A percentile compares a stretch with the other conserved stretches of the same genome.
Evolutionary conservation across 37 sponge, comb jelly and placozoan genomes (phyloP).

Genomic region (Tethya wilhelma): DNA sequence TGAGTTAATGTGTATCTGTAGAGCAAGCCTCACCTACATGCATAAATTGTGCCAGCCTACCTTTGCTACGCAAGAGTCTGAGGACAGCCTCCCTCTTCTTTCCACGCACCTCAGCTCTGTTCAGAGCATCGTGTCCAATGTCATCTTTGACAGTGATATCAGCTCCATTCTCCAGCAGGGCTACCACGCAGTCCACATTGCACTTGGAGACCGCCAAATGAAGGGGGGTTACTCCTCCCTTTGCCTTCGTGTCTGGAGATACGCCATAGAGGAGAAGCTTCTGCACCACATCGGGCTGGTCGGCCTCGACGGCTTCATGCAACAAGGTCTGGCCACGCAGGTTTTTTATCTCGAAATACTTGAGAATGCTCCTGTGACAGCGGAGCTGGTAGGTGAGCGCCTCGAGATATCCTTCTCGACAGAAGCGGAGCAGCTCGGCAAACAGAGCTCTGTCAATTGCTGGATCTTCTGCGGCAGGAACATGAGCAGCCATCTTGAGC

Average conservation of each 20-base stretch:
- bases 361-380: slow-evolving; percentile 38
- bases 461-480: slow-evolving; percentile 27
- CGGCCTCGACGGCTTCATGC: slow-evolving; percentile 83
- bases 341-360: slow-evolving; percentile 16
- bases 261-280: slow-evolving; percentile 60
- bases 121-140: slow-evolving; percentile 38
- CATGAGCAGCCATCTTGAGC: slow-evolving; percentile 47
- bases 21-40: not conserved
- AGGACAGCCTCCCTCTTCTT: slow-evolving; percentile 61
- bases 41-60: slow-evolving; percentile 23
- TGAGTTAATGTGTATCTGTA: not conserved
- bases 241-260: slow-evolving; percentile 46
- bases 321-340: slow-evolving; percentile 61
- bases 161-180: slow-evolving; percentile 67
- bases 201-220: slow-evolving; percentile 70
- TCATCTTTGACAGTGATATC: slow-evolving; percentile 60
- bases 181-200: slow-evolving; percentile 54
- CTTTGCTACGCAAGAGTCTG: slow-evolving; percentile 73
- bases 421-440: slow-evolving; percentile 53
- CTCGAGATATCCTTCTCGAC: slow-evolving; percentile 58
- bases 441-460: slow-evolving; percentile 47
- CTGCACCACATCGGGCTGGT: slow-evolving; percentile 73
- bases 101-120: slow-evolving; percentile 54
- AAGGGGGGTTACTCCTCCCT: slow-evolving; percentile 67
- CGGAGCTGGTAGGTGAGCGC: slow-evolving; percentile 36